phyloP scores from a whole-genome alignment of 2,797 vertebrate species.

The Pangasius krempfi region DNA sequence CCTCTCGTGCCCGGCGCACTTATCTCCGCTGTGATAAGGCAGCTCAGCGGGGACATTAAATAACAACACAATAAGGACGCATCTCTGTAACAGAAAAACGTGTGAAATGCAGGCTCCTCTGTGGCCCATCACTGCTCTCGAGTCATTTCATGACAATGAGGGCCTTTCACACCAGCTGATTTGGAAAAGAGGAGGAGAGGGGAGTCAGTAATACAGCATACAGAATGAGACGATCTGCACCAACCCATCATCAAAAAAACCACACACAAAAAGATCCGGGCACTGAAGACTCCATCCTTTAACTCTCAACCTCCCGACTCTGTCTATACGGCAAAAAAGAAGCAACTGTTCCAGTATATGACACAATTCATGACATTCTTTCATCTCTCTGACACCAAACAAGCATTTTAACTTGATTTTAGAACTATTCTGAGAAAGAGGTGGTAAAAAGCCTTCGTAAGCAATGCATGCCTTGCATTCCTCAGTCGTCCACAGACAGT shows the following conservation, averaged over 20 bases:
- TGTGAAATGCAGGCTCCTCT: constrained; percentile 53
- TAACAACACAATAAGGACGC: constrained; percentile 23
- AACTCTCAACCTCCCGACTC: constrained; percentile 13
- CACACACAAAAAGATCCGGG: constrained; percentile 55
- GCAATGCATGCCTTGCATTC: constrained; percentile 74
- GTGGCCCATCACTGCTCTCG: constrained; percentile 35
- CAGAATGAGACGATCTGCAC: constrained; percentile 56
- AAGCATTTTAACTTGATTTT: constrained; percentile 45
- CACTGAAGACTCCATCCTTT: constrained; percentile 34
- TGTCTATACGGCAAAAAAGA: constrained; percentile 38
- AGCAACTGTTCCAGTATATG: constrained; percentile 50
- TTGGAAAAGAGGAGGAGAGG: constrained; percentile 17
- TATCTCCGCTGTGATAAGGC: constrained; percentile 49
- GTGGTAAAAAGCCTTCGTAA: constrained; percentile 51
- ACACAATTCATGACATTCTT: constrained; percentile 53
- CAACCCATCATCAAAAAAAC: constrained; percentile 50
- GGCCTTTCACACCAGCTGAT: constrained; percentile 49
- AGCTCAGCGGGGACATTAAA: constrained; percentile 38
- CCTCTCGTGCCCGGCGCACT: constrained; percentile 26
- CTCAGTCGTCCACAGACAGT: constrained; percentile 76
- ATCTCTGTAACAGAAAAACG: constrained; percentile 30
- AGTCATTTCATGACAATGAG: constrained; percentile 52
- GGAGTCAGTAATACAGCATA: constrained; percentile 41
- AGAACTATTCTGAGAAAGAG: constrained; percentile 49
- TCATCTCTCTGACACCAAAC: constrained; percentile 50